These are phyloP conservation scores for Chloroceryle aenea DNA, from an alignment of 2,113 vertebrate species.

Conservation along the genomic window DNA sequence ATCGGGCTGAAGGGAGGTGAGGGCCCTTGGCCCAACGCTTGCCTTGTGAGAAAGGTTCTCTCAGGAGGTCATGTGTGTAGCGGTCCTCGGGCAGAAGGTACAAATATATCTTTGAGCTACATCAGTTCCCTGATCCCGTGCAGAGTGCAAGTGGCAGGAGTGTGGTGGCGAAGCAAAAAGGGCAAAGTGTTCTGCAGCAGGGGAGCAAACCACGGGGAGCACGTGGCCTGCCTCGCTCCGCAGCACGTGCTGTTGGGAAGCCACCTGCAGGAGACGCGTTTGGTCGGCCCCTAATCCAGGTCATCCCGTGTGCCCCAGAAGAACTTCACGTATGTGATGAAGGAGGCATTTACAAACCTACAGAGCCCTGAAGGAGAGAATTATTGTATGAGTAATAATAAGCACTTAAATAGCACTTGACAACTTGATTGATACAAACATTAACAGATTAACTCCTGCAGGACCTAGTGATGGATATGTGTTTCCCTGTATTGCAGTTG, in stretches of 20 bases:
- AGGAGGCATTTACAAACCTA: constrained; percentile 26
- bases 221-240: accelerated
- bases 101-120: accelerated
- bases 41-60: background rate
- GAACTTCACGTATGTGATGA: background rate
- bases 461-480: constrained; percentile 55
- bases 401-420: constrained; percentile 63
- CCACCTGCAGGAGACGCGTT: background rate
- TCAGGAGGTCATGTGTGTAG: accelerated
- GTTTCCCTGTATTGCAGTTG: constrained; percentile 16
- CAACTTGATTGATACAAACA: constrained; percentile 67
- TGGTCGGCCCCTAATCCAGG: background rate
- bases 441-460: constrained; percentile 64
- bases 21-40: background rate
- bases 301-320: background rate
- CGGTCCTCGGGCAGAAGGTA: accelerated
- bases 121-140: accelerated
- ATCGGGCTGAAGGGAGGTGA: background rate
- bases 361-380: constrained; percentile 27
- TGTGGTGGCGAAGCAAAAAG: accelerated
- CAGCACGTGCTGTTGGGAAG: accelerated
- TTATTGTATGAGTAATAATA: constrained; percentile 68
- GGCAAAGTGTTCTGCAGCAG: background rate
- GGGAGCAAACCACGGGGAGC: accelerated
- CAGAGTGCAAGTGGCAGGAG: background rate